Base-by-base conservation (phyloP, 23 tunicate species). In the Halocynthia roretzi region DNA sequence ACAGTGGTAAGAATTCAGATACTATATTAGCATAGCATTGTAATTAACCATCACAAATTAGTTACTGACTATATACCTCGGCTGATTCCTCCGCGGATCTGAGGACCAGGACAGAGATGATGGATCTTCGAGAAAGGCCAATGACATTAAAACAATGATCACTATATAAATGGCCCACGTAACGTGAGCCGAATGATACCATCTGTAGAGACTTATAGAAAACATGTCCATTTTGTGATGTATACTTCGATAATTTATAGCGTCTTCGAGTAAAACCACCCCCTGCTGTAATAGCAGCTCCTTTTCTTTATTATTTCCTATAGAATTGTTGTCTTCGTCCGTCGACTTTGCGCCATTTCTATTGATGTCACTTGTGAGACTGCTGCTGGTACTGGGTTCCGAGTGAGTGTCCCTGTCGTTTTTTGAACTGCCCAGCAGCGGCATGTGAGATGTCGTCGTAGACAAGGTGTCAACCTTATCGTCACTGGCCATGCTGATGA, bases 211-310 rank as follows among this genome's bases (percentile, higher is more conserved):
- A 48, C 80, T 82, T 57, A 92, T 57, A 8, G 93, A 79, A 68
- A 73, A 80, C 15, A 51, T 12, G 44, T 62, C 71, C 52, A 90
- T 56, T 68, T 78, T 92, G 80, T 92, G 98, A 73, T 92, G 98
- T 7, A 92, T 86, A 68, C 92, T 92, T 67, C 88, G 76, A 62
- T 92, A 92, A 51, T 92, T 76, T 31, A 92, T 56, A 0, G 98
- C 98, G 75, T 92, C 98, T 78, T 92, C 98, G 50, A 92, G 12
- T 68, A 92, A 86, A 57, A 92, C 98, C 56, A 76, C 69, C 5
- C 91, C 86, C 72, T 92, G 98, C 15, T 81, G 53, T 22, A 83
- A 72, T 8, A 64, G 18, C 17, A 74, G 78, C 14, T 74, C 62
- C 4, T 20, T 52, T 53, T 20, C 62, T 10, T 52, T 48, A 54